Conservation (phyloP, 2,797 vertebrate genomes). For the Smutsia temminckii region DNA sequence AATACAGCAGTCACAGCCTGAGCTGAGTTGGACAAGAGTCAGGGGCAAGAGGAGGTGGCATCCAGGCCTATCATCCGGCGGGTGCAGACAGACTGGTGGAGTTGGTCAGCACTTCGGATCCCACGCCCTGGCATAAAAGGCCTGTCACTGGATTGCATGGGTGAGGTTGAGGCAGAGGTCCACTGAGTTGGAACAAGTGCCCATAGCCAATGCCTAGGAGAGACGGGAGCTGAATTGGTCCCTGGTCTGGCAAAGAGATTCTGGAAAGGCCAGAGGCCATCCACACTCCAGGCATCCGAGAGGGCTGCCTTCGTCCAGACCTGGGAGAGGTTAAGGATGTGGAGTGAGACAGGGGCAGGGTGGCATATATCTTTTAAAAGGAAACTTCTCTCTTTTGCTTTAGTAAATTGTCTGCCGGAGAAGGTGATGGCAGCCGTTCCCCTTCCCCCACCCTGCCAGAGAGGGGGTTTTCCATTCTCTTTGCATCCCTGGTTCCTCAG, state of each 20-base stretch:
- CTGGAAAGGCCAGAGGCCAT: background rate
- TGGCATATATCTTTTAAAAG: too few relatives aligned
- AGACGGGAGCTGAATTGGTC: background rate
- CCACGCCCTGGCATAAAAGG: background rate
- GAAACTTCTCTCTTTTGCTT: too few relatives aligned
- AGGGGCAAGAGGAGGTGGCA: background rate
- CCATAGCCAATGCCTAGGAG: background rate
- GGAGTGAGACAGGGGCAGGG: background rate
- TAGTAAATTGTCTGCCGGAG: background rate
- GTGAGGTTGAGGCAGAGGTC: background rate
- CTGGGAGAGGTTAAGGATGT: background rate
- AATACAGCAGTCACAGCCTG: background rate
- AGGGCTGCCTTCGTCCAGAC: background rate
- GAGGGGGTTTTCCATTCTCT: background rate
- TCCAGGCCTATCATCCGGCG: background rate
- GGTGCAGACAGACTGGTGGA: background rate
- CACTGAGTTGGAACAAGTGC: background rate
- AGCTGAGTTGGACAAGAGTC: background rate
- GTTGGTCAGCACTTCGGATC: too few relatives aligned
- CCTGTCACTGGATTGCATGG: accelerated
- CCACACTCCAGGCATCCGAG: background rate
- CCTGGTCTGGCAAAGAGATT: background rate
- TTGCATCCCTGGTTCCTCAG: background rate
- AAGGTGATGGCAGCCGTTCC: background rate
- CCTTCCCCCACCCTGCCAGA: background rate